These are phyloP conservation scores for Peromyscus polionotus DNA, from an alignment of 2,113 vertebrate species.

Conservation along the genomic window DNA sequence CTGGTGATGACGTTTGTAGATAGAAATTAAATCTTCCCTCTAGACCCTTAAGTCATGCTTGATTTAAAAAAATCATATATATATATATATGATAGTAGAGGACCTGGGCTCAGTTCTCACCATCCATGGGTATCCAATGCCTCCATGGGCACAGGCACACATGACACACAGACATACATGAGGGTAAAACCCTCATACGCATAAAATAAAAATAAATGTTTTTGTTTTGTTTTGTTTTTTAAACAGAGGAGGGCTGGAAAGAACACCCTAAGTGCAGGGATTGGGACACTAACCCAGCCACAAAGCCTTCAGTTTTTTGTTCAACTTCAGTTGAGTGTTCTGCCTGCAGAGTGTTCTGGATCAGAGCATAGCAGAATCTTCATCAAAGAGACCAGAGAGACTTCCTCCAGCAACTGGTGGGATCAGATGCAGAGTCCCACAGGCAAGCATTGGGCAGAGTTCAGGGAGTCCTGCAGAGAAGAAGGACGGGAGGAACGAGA, in stretches of 20 bases:
- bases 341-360: neutral
- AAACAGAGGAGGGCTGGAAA: neutral
- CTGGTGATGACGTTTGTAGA: neutral
- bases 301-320: neutral
- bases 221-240: neutral
- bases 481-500: neutral
- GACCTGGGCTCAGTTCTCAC: no score
- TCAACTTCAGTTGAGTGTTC: neutral
- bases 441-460: neutral
- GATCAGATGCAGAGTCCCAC: neutral
- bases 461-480: neutral
- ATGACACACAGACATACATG: neutral
- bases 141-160: neutral
- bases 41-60: neutral
- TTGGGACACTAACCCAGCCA: neutral
- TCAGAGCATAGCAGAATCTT: neutral
- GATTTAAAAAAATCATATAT: neutral
- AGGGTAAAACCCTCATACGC: neutral
- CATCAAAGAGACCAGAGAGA: neutral
- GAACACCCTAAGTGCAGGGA: neutral
- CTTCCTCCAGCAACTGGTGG: neutral
- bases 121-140: neutral
- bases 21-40: neutral
- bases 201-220: neutral
- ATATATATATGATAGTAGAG: neutral